Conservation (phyloP, 2,797 vertebrate genomes). For the Acestrorhynchus altus region DNA sequence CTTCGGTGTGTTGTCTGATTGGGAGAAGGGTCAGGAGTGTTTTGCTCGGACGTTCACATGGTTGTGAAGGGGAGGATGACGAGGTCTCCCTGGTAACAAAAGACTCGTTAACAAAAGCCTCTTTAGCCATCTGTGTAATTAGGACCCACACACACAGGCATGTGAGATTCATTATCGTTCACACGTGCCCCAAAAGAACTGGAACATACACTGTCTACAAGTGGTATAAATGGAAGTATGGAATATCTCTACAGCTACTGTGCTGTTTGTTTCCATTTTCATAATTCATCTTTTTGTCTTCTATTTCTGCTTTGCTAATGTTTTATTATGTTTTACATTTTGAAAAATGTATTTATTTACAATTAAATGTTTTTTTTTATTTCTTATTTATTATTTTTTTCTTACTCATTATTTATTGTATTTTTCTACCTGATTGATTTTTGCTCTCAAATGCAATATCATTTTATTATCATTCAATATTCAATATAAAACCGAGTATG, state of each 20-base stretch:
- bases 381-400: no score
- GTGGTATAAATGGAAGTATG: no score
- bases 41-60: slow-evolving; percentile 23
- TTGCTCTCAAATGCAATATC: no score
- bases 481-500: no score
- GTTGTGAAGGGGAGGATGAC: not conserved
- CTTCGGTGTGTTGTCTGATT: slow-evolving; percentile 11
- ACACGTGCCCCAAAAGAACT: not conserved
- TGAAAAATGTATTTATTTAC: no score
- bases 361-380: no score
- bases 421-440: no score
- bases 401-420: no score
- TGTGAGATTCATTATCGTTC: slow-evolving; percentile 4
- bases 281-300: not conserved
- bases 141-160: not conserved
- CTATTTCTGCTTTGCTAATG: no score
- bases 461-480: no score
- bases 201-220: not conserved
- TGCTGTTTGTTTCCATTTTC: no score
- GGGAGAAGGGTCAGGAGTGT: not conserved
- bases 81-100: slow-evolving; percentile 27
- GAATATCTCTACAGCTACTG: not conserved
- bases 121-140: slow-evolving; percentile 13
- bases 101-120: slow-evolving; percentile 25
- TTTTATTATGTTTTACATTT: no score